A percentile compares a stretch with the other conserved stretches of the same genome.
Conservation (phyloP, 2,113 vertebrate genomes). For the Anser cygnoides region DNA sequence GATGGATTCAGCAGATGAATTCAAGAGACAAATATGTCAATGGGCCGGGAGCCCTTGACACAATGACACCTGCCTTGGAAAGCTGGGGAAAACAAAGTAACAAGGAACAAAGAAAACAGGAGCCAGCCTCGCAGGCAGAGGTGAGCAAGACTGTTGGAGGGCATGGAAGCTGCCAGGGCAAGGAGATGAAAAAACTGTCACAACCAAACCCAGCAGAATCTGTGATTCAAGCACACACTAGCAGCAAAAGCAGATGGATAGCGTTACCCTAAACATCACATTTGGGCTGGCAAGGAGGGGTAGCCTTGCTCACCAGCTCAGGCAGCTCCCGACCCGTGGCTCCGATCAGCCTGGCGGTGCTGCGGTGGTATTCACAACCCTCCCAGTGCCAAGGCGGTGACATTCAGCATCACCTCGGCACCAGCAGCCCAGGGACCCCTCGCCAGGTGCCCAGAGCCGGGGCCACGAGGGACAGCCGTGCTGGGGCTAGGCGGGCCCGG, state of each 20-base stretch:
- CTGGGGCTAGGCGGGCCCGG: rapidly evolving
- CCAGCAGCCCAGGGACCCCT: neutral
- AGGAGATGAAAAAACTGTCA: neutral
- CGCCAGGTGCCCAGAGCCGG: rapidly evolving
- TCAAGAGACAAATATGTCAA: neutral
- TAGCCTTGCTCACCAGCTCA: neutral
- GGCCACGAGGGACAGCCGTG: rapidly evolving
- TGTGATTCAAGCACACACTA: rapidly evolving
- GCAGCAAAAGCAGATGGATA: neutral
- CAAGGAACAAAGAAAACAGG: rapidly evolving
- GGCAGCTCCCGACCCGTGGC: rapidly evolving
- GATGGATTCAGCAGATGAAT: neutral
- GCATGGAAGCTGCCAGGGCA: rapidly evolving
- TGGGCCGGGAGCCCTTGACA: neutral
- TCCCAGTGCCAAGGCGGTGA: neutral
- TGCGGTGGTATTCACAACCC: neutral
- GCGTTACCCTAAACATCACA: neutral
- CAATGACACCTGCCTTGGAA: rapidly evolving
- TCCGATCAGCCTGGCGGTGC: neutral
- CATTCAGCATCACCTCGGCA: neutral
- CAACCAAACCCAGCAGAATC: neutral
- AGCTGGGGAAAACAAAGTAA: neutral
- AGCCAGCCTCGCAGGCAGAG: neutral
- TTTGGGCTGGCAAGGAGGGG: neutral
- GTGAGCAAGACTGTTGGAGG: neutral